These are phyloP conservation scores for Gallinago nigripennis DNA, from an alignment of 2,797 vertebrate species.

Conservation along the genomic window DNA sequence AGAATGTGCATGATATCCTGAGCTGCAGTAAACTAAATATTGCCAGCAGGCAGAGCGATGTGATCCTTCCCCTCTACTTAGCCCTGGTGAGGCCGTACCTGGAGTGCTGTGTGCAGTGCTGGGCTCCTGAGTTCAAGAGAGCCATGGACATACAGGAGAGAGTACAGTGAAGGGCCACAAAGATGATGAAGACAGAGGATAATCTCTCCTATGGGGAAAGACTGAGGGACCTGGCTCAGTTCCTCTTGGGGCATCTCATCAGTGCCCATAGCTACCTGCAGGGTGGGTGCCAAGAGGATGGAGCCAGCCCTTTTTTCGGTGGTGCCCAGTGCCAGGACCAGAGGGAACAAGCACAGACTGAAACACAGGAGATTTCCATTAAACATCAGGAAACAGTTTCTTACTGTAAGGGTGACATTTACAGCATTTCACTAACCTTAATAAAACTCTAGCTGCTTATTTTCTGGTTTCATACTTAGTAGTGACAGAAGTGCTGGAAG, in stretches of 20 bases:
- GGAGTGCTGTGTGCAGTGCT: not conserved
- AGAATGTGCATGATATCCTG: not conserved
- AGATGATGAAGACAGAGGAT: not conserved
- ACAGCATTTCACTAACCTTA: not conserved
- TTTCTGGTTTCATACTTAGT: not conserved
- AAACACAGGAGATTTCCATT: not conserved
- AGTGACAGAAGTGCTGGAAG: not conserved
- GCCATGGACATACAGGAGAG: not conserved
- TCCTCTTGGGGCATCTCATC: not conserved
- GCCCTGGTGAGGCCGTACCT: not conserved
- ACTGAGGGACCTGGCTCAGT: not conserved
- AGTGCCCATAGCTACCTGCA: not conserved
- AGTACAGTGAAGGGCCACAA: not conserved
- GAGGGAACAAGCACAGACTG: not conserved
- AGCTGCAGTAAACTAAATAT: not conserved
- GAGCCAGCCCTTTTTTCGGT: not conserved
- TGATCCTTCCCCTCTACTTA: not conserved
- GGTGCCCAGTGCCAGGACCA: not conserved
- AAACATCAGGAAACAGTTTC: not conserved
- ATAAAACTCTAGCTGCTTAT: not conserved
- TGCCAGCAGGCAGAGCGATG: too few species aligned
- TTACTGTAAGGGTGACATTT: not conserved
- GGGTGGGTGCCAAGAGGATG: rapidly evolving
- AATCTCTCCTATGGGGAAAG: not conserved
- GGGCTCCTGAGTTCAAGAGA: not conserved